Base-by-base conservation (phyloP, 2,797 vertebrate genomes). In the Sebastes matsubarae region DNA sequence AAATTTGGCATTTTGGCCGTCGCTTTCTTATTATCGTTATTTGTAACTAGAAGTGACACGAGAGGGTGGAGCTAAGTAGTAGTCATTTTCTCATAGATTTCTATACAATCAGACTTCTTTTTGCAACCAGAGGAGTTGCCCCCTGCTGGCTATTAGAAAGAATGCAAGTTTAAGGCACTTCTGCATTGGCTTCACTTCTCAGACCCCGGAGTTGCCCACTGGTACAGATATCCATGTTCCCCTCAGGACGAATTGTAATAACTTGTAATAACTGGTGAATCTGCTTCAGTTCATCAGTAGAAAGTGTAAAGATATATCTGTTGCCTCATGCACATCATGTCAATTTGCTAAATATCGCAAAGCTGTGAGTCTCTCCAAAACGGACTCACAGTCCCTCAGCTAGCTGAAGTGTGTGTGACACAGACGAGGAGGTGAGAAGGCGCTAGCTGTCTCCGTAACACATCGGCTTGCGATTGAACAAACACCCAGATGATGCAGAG, bases 361-460 rank as follows among this genome's bases (percentile, higher is more conserved):
- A 14, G 24, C 74, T 67, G 60, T 6, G 59, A 73, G 20, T 34
- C 60, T 55, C 24, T 46, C 10, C 38, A 24, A 27, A 24, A 29
- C 32, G 34, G 36, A 54, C 18, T 54, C 24, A 4, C 70, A 69
- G 65, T 27, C 32, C 50, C 46, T 55, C 68, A 34, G 68, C 38
- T 24, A 29, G 13, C 65, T 20, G 30, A 60, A 76, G 46, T 80
- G 70, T 82, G 70, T 50, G 18, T 78, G 55, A 67, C 77, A 82
- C 77, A 79, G 69, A 24, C 2, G n/a, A 69, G 55, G 75, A 84
- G 58, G 82, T 81, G 84, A 81, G 75, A 81, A 80, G 58, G 29
- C 12, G 0, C 2, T 27, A 77, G 66, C 78, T 87, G 81, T 83
- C 78, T 70, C 24, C 42, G 67, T 85, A 85, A 85, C 88, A 85